Base-by-base conservation (phyloP, 2,113 vertebrate genomes). In the Ctenodactylus gundi region DNA sequence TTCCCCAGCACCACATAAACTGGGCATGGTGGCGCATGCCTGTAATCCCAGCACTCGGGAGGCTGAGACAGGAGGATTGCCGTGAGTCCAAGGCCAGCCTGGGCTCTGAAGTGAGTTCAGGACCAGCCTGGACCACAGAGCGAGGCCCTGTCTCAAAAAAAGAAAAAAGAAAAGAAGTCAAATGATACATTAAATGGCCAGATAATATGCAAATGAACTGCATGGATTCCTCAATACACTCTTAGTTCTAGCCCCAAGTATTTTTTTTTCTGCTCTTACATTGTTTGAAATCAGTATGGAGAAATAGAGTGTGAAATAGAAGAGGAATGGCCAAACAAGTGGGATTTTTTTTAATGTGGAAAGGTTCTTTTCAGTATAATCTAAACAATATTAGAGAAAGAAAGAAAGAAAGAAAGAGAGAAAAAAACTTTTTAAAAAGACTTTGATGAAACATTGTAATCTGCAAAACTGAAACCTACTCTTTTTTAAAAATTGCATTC, bases 401-500 rank as follows among this genome's bases (percentile, higher is more conserved):
- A 7, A 75, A 31, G 5, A 20, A 49, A 46, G 7, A 81, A 82
- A 49, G 39, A 18, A 80, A 81, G 76, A 49, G 39, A 18, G 73
- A 68, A n/a, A 7, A 46, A 57, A 88, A 41, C 3, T 55, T 76
- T 77, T 70, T 39, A 81, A 91, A 89, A 68, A 67, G 70, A 78
- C 44, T 88, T 88, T 73, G 72, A 92, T 94, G 44, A 86, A 96
- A 86, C 2, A 7, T 76, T 88, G 91, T 34, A 58, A 88, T 70
- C 80, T 82, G 4, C 44, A 85, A 83, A 95, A 53, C 51, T 84
- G 21, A 96, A 97, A 46, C 13, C 15, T 77, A 57, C 20, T 78
- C 39, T 81, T n/a, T 91, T 93, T 94, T 57, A 88, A 83, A 84
- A 90, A 93, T 75, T 93, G 94, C 89, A 90, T 90, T 95, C 51